A percentile compares a stretch with the other conserved stretches of the same genome.
Evolutionary conservation across 2,888 invertebrate genomes (phyloP).

Genomic region (Amorpha juglandis): DNA sequence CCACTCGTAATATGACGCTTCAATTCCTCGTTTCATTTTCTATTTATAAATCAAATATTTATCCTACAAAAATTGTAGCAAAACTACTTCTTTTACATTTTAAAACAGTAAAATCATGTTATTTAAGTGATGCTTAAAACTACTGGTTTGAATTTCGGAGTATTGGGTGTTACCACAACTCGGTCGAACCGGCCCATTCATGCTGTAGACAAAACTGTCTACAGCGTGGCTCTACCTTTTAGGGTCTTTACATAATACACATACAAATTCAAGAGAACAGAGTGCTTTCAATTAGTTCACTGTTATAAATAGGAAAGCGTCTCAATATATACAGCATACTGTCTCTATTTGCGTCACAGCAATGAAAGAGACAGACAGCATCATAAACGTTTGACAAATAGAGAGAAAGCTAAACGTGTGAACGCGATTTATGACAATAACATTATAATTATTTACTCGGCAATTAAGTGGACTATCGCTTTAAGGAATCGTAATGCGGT

Average conservation of each 20-base stretch:
- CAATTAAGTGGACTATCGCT: constrained; percentile 14
- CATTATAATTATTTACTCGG: constrained; percentile 14
- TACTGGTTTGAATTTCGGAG: no score
- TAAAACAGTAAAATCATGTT: no score
- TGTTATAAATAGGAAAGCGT: constrained; percentile 8
- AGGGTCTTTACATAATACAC: not conserved
- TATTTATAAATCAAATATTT: no score
- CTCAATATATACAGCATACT: not conserved
- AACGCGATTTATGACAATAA: constrained; percentile 26
- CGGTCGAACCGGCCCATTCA: no score
- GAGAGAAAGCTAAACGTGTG: constrained; percentile 33
- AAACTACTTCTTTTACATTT: no score
- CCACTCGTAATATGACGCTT: no score
- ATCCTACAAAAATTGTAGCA: no score
- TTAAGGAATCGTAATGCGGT: constrained; percentile 6
- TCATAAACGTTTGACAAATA: constrained; percentile 3
- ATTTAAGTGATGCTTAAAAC: no score
- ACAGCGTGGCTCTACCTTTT: no score
- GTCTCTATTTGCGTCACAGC: not conserved
- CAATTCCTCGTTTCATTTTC: no score
- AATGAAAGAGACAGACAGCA: not conserved
- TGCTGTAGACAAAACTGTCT: no score
- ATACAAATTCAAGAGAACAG: not conserved
- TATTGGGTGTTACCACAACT: no score
- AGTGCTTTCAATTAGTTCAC: not conserved